Evolutionary conservation across 2,888 invertebrate species (phyloP).

Genomic region (Drosophila pegasa): DNA sequence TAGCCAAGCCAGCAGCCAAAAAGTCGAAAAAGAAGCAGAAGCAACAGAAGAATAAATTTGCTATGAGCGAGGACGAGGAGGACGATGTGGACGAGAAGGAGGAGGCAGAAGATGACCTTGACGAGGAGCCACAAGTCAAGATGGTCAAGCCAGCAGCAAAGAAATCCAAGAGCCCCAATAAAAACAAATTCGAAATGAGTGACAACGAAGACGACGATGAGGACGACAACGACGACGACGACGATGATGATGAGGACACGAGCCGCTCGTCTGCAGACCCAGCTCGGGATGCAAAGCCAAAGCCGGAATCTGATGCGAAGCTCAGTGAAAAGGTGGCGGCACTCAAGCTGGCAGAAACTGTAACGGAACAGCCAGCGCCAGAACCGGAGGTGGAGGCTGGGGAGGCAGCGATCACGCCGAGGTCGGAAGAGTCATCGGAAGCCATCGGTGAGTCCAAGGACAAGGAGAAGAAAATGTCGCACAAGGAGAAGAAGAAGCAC

Average conservation of each 20-base stretch:
- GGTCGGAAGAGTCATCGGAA: slow-evolving; percentile 27
- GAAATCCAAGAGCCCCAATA: slow-evolving; percentile 80
- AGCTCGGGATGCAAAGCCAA: slow-evolving; percentile 11
- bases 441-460: slow-evolving; percentile 25
- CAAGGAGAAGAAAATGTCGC: slow-evolving; percentile 91
- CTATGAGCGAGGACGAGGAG: slow-evolving; percentile 78
- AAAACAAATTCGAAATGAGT: slow-evolving; percentile 62
- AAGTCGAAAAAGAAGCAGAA: slow-evolving; percentile 83
- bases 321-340: slow-evolving; percentile 12
- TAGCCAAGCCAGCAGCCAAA: slow-evolving; percentile 71
- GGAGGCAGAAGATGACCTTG: slow-evolving; percentile 40
- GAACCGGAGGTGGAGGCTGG: slow-evolving; percentile 17
- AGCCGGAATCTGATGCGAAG: slow-evolving; percentile 11
- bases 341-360: slow-evolving; percentile 13
- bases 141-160: slow-evolving; percentile 69
- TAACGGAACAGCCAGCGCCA: not conserved
- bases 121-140: slow-evolving; percentile 31
- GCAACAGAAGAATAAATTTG: slow-evolving; percentile 56
- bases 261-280: not conserved
- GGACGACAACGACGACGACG: slow-evolving; percentile 21
- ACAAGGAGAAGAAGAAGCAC: slow-evolving; percentile 96
- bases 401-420: slow-evolving; percentile 16
- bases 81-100: slow-evolving; percentile 67
- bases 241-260: slow-evolving; percentile 74
- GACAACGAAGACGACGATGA: slow-evolving; percentile 82